Conservation (phyloP, 2,113 vertebrate genomes). For the Taurulus bubalis region DNA sequence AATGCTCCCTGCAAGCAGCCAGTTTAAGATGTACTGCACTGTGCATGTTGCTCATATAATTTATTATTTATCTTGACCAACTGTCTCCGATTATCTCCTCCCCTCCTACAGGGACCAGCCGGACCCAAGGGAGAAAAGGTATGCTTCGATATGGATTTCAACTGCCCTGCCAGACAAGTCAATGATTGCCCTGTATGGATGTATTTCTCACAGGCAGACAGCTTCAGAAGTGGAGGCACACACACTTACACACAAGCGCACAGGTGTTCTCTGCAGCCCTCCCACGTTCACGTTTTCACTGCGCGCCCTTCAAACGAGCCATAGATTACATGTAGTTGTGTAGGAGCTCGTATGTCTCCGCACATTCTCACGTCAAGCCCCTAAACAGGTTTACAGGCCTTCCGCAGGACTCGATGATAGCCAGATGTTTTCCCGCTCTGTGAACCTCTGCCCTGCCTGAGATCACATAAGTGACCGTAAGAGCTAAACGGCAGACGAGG, state of each 20-base stretch:
- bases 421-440: conserved; percentile 74
- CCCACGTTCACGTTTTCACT: conserved; percentile 35
- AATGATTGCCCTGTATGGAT: neutral
- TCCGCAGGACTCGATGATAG: conserved; percentile 56
- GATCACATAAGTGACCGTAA: conserved; percentile 31
- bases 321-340: conserved; percentile 66
- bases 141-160: conserved; percentile 61
- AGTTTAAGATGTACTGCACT: conserved; percentile 26
- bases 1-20: conserved; percentile 18
- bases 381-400: conserved; percentile 68
- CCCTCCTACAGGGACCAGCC: conserved; percentile 86
- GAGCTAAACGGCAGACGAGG: conserved; percentile 19
- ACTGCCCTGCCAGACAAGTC: conserved; percentile 15
- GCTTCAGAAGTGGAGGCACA: neutral
- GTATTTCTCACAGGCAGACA: conserved; percentile 9
- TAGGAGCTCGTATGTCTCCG: conserved; percentile 58
- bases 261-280: conserved; percentile 44
- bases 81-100: conserved; percentile 61
- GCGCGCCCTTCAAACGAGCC: conserved; percentile 39
- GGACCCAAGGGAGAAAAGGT: conserved; percentile 97
- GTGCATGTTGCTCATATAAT: conserved; percentile 25
- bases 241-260: neutral
- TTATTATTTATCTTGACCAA: conserved; percentile 65
- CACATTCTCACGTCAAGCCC: conserved; percentile 70
- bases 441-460: conserved; percentile 53